Base-by-base conservation (phyloP, 23 tunicate species). In the Botrylloides violaceus region DNA sequence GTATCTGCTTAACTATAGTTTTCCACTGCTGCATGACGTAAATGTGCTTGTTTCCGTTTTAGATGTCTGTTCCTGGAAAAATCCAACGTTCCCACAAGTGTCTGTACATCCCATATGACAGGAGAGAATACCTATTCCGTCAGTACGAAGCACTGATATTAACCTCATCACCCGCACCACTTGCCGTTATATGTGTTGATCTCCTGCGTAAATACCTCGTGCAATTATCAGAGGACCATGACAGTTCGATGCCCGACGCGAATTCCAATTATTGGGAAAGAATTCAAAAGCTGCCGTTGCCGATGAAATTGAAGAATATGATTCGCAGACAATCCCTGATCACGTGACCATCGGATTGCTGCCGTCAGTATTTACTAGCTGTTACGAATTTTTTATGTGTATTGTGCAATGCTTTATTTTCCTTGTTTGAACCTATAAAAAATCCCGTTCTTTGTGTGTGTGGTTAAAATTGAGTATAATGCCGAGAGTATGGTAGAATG, bases 11-110 rank as follows among this genome's bases (percentile, higher is more conserved):
- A n/a, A n/a, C n/a, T n/a, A n/a, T n/a, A n/a, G n/a, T n/a, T n/a
- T n/a, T n/a, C n/a, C n/a, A n/a, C n/a, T n/a, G n/a, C n/a, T n/a
- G n/a, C n/a, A 43, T 43, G 53, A 15, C 53, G 15, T 43, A 15
- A 43, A 43, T 7, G 15, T 7, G 9, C 53, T 9, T 43, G 15
- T 43, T 23, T 3, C 76, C 4, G 32, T 20, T 77, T 15, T 3
- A 48, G 49, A 34, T 34, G 7, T 76, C 75, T 32, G 36, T 88
- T 2, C 96, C 96, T 0, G 96, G 96, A 5, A 88, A 88, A 58
- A 71, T 88, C 26, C 96, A 88, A 27, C 76, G 71, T 20, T 58
- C 96, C 21, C 96, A 88, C 66, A 71, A 61, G 65, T 82, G 88
- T 50, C 80, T 88, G 18, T 88, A 88, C 70, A 66, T 82, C 36